A percentile compares a stretch with the other conserved stretches of the same genome.
phyloP scores from a whole-genome alignment of 2,888 invertebrate genomes.

The Stenotaenia linearis region DNA sequence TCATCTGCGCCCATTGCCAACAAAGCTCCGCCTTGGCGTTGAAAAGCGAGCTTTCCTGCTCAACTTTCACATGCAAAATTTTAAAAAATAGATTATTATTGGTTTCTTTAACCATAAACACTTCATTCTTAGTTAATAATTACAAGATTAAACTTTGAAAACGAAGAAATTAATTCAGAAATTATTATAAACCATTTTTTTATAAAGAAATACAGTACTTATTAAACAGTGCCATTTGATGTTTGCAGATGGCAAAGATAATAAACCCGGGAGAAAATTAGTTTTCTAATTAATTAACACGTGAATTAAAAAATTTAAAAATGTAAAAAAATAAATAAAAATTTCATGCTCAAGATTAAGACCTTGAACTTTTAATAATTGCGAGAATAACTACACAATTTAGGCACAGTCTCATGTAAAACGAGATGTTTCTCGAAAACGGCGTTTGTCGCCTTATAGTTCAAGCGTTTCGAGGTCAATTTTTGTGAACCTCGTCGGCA shows the following conservation, averaged over 20 bases:
- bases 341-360: not conserved
- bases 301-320: not conserved
- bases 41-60: not conserved
- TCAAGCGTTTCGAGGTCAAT: conserved; percentile 6
- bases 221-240: not conserved
- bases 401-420: not conserved
- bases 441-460: not conserved
- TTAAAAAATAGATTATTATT: not conserved
- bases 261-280: not conserved
- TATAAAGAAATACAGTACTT: not conserved
- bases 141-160: not conserved
- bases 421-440: not conserved
- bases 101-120: not conserved
- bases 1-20: not conserved
- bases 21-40: not conserved
- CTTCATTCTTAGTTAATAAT: not conserved
- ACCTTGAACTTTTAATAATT: not conserved
- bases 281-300: conserved; percentile 6
- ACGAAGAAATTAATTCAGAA: not conserved
- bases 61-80: not conserved
- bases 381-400: not conserved
- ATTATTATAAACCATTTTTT: not conserved
- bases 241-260: not conserved
- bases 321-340: not conserved
- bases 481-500: not conserved